Evolutionary conservation across 1,140 invertebrate genomes (phyloP), one percentile per base, ranked within the genome.

Genomic region (Brachionus rubens): DNA sequence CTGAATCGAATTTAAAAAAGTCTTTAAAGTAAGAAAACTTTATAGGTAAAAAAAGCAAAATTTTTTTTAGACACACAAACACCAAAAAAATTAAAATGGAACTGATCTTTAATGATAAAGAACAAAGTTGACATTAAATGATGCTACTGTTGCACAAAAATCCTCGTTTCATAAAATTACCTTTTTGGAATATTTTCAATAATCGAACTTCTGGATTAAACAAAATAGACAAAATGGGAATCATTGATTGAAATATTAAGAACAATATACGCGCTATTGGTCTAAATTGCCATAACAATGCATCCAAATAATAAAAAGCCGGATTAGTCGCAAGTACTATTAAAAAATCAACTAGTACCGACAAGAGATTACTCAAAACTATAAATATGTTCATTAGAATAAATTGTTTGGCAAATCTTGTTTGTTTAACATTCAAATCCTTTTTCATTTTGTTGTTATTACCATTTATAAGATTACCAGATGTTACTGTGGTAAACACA

Each of bases 361-460:
- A 65, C 9, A 65, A 65, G 14, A 65, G 24, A 65, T 65, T 65
- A 36, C 59, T 65, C 40, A 65, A 41, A 3, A 65, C 59, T 43
- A 65, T 65, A 10, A 28, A 24, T 41, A 65, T 21, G 24, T 65
- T 65, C 59, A 65, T 65, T 1, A 65, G 43, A 12, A 65, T 26
- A 43, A 65, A 65, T 26, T 65, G 59, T 46, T 65, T 65, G 36
- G 59, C 59, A 28, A 65, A 65, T 65, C 59, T 65, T 65, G 40
- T 24, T 65, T 65, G 59, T n/a, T 65, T 65, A 1, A 26, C 5
- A 65, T 65, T 65, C 5, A 43, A 19, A 7, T 65, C 59, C 43
- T 26, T 41, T 65, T 46, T 46, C 2, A 21, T 24, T 21, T 41
- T 65, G 24, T 65, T 65, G n/a, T 21, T 65, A 21, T 41, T 43